These are phyloP conservation scores for Gnatocerus cornutus DNA, from an alignment of 2,888 invertebrate species.

Conservation along the genomic window DNA sequence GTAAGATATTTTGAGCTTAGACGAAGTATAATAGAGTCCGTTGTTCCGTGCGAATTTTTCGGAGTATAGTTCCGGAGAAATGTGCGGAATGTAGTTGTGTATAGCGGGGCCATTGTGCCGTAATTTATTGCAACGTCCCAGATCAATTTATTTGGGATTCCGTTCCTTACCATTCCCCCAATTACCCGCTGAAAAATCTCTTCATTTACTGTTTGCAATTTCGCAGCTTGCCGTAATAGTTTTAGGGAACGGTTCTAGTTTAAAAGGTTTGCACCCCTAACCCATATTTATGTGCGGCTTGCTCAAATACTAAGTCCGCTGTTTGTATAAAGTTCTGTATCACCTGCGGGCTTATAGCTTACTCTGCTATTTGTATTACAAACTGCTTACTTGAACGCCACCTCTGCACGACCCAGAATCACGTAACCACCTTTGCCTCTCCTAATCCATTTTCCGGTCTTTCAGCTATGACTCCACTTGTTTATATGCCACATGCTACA, in stretches of 20 bases:
- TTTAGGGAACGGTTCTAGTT: slow-evolving; percentile 47
- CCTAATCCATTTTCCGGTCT: slow-evolving; percentile 45
- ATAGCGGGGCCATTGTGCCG: slow-evolving; percentile 44
- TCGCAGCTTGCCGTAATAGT: slow-evolving; percentile 49
- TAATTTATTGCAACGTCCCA: slow-evolving; percentile 47
- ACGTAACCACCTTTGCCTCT: slow-evolving; percentile 40
- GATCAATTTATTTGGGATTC: slow-evolving; percentile 50
- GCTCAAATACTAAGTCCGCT: slow-evolving; percentile 55
- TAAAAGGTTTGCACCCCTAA: slow-evolving; percentile 51
- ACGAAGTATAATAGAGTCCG: slow-evolving; percentile 16
- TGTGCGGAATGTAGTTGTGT: slow-evolving; percentile 48
- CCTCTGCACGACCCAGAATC: slow-evolving; percentile 39
- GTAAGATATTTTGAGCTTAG: too few relatives aligned
- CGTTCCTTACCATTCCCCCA: slow-evolving; percentile 48
- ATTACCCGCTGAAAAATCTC: slow-evolving; percentile 48
- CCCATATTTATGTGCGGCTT: slow-evolving; percentile 56
- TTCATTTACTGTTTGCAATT: slow-evolving; percentile 50
- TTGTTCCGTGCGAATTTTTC: slow-evolving; percentile 6
- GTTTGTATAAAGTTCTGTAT: slow-evolving; percentile 57
- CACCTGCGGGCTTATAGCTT: slow-evolving; percentile 54
- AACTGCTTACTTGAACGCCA: slow-evolving; percentile 55
- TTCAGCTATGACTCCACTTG: slow-evolving; percentile 46
- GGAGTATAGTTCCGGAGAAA: slow-evolving; percentile 32
- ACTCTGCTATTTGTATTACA: slow-evolving; percentile 57
- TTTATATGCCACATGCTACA: slow-evolving; percentile 37